Conservation (phyloP, 2,888 invertebrate species). For the Tipula lateralis region DNA sequence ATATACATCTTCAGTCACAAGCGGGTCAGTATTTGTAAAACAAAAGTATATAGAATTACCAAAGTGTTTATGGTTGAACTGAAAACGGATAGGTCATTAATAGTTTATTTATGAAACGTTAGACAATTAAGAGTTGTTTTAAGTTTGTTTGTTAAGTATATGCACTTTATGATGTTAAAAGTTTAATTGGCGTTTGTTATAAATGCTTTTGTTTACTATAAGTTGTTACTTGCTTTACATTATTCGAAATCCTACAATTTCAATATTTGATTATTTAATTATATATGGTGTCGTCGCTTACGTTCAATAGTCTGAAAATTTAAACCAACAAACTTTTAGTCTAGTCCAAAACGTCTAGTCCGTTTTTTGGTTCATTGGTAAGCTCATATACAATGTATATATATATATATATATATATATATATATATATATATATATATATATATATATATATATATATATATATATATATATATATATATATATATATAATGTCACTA, state of each 20-base stretch:
- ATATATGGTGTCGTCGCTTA: too few species aligned
- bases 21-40: background rate
- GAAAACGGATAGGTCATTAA: background rate
- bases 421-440: too few species aligned
- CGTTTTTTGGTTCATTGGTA: too few species aligned
- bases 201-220: background rate
- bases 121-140: background rate
- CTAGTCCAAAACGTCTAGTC: too few species aligned
- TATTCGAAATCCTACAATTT: background rate
- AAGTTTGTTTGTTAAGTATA: background rate
- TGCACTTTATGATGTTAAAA: background rate
- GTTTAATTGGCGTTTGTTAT: background rate
- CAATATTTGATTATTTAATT: background rate
- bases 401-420: too few species aligned
- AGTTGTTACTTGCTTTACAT: background rate
- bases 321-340: too few species aligned
- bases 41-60: background rate
- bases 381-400: too few species aligned
- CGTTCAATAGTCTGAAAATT: too few species aligned
- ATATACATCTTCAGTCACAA: background rate
- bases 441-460: too few species aligned
- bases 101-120: background rate
- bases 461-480: too few species aligned
- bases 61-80: slow-evolving; percentile 11
- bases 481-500: too few species aligned